Evolutionary conservation across 2,888 invertebrate genomes (phyloP).

Genomic region (Oxycera nigricornis): DNA sequence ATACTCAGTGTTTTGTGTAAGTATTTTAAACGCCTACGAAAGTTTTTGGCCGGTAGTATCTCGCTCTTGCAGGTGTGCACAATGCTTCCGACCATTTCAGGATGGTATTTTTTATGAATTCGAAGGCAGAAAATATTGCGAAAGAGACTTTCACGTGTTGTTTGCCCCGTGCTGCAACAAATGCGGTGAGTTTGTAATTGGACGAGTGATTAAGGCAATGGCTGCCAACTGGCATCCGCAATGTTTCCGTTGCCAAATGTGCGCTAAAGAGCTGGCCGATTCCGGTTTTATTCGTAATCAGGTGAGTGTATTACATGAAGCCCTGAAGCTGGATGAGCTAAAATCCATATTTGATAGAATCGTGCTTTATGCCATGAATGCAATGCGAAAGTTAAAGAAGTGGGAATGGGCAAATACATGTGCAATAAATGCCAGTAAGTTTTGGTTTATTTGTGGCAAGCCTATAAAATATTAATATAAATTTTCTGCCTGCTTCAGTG

Average conservation of each 20-base stretch:
- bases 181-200: constrained; percentile 94
- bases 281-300: constrained; percentile 95
- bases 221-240: constrained; percentile 98
- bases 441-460: too few species aligned
- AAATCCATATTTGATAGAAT: constrained; percentile 49
- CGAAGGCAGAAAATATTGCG: constrained; percentile 98
- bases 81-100: constrained; percentile 97
- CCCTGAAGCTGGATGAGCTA: neutral
- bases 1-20: constrained; percentile 99
- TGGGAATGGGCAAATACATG: constrained; percentile 93
- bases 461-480: neutral
- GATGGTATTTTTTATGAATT: constrained; percentile 99
- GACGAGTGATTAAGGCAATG: constrained; percentile 99
- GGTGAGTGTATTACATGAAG: constrained; percentile 59
- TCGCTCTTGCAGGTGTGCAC: constrained; percentile 97
- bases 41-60: too few species aligned
- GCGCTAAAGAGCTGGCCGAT: constrained; percentile 90
- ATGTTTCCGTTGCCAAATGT: constrained; percentile 97
- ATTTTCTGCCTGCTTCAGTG: constrained; percentile 64
- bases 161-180: constrained; percentile 93
- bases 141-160: constrained; percentile 97
- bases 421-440: constrained; percentile 98
- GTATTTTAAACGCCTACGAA: constrained; percentile 52
- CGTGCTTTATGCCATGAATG: constrained; percentile 94
- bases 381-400: constrained; percentile 94